Evolutionary conservation across 2,113 vertebrate species (phyloP).

Genomic region (Sander vitreus): DNA sequence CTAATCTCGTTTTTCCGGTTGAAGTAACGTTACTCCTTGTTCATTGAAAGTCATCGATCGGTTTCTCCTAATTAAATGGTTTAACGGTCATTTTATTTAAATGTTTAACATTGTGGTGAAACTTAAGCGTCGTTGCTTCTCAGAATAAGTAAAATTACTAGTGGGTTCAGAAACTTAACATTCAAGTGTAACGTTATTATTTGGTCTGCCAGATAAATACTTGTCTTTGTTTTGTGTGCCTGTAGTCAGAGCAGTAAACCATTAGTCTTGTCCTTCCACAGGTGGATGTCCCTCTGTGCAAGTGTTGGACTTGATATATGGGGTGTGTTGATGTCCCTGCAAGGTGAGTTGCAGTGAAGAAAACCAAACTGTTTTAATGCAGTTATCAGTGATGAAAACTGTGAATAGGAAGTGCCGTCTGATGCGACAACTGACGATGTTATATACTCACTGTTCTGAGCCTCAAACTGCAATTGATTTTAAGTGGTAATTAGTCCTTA

Average conservation of each 20-base stretch:
- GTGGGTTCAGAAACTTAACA: too few relatives aligned
- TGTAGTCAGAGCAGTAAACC: neutral
- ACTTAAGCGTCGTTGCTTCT: neutral
- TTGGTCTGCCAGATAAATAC: neutral
- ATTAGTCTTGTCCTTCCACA: neutral
- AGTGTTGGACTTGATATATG: too few relatives aligned
- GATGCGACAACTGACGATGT: conserved; percentile 94
- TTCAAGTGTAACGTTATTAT: too few relatives aligned
- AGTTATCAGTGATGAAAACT: conserved; percentile 86
- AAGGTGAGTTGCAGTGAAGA: conserved; percentile 30
- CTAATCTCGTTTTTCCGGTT: too few relatives aligned
- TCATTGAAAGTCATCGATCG: too few relatives aligned
- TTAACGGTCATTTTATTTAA: too few relatives aligned
- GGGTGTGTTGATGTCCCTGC: neutral
- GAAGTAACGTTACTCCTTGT: too few relatives aligned
- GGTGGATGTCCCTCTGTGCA: neutral
- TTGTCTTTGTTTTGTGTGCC: neutral
- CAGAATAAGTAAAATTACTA: neutral
- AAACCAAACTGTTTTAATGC: accelerated
- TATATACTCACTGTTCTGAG: conserved; percentile 71
- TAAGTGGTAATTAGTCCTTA: accelerated
- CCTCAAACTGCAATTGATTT: neutral
- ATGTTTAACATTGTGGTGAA: too few relatives aligned
- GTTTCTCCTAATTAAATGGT: too few relatives aligned
- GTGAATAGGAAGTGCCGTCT: conserved; percentile 96